A percentile compares a stretch with the other conserved stretches of the same genome.
phyloP scores from a whole-genome alignment of 1,140 invertebrate genomes.

The Drosophila fuyamai region DNA sequence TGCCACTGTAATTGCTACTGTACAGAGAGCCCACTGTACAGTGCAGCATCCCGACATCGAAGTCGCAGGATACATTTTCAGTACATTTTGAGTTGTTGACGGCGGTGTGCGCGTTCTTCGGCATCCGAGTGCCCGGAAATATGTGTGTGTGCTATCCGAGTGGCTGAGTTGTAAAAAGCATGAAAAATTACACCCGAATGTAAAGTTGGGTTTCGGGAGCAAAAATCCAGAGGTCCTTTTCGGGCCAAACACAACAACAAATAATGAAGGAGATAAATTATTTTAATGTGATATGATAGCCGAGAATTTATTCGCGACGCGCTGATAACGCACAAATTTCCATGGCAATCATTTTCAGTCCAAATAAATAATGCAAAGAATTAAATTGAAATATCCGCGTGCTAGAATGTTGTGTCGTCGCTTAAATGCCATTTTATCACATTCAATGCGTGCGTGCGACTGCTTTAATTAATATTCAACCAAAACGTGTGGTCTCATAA shows the following conservation, averaged over 20 bases:
- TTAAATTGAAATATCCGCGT: slow-evolving; percentile 56
- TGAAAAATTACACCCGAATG: slow-evolving; percentile 73
- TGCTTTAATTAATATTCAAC: slow-evolving; percentile 63
- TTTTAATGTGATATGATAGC: slow-evolving; percentile 77
- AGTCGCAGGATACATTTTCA: slow-evolving; percentile 36
- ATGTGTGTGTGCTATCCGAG: slow-evolving; percentile 31
- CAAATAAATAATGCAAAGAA: slow-evolving; percentile 59
- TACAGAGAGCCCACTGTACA: slow-evolving; percentile 24
- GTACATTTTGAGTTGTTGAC: slow-evolving; percentile 79
- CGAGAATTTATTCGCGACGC: slow-evolving; percentile 58
- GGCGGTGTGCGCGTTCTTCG: slow-evolving; percentile 68
- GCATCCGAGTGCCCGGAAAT: slow-evolving; percentile 38
- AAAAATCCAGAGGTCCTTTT: neutral
- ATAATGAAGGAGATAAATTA: slow-evolving; percentile 67
- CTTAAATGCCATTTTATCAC: slow-evolving; percentile 59
- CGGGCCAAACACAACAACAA: slow-evolving; percentile 14
- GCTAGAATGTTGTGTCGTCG: slow-evolving; percentile 35
- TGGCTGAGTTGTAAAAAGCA: slow-evolving; percentile 41
- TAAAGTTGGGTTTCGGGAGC: slow-evolving; percentile 31
- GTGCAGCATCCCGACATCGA: slow-evolving; percentile 39
- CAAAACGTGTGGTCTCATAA: neutral
- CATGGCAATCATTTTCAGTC: slow-evolving; percentile 44
- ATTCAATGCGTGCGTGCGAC: slow-evolving; percentile 44
- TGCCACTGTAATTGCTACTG: slow-evolving; percentile 43
- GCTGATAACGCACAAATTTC: slow-evolving; percentile 41